phyloP scores from a whole-genome alignment of 2,888 invertebrate species.

The Orthosia gothica region DNA sequence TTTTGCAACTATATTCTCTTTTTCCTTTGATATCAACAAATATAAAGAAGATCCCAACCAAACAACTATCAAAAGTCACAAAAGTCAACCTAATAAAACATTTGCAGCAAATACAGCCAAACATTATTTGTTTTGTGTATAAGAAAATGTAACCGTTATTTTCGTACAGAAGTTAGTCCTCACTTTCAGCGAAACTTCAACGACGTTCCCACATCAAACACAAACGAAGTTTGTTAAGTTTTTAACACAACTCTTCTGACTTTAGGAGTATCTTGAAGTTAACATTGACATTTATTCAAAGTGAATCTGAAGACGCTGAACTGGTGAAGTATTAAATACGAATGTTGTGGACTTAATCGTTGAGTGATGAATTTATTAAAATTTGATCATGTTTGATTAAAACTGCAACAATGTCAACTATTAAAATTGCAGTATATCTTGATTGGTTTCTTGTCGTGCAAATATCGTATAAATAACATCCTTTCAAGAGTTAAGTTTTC shows the following conservation, averaged over 20 bases:
- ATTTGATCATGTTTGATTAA: neutral
- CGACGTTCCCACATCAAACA: constrained; percentile 70
- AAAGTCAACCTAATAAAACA: constrained; percentile 46
- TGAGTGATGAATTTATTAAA: neutral
- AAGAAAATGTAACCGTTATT: constrained; percentile 63
- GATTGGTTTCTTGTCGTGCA: too few species aligned
- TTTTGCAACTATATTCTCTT: too few species aligned
- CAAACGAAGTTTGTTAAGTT: constrained; percentile 67
- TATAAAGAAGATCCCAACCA: neutral
- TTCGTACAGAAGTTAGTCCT: constrained; percentile 60
- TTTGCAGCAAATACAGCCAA: constrained; percentile 8
- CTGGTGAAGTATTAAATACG: constrained; percentile 37
- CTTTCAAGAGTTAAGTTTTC: too few species aligned
- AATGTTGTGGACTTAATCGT: constrained; percentile 18
- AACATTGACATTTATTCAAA: constrained; percentile 64
- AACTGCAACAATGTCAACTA: too few species aligned
- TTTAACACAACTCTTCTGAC: constrained; percentile 59
- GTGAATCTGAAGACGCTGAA: constrained; percentile 40
- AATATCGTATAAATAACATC: too few species aligned
- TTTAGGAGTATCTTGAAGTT: too few species aligned
- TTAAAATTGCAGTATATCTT: neutral
- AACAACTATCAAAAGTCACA: constrained; percentile 22
- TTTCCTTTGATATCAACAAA: too few species aligned
- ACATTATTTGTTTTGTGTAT: constrained; percentile 61
- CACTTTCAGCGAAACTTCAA: constrained; percentile 54